phyloP scores from a whole-genome alignment of 2,113 vertebrate species.

The Lasiurus cinereus region DNA sequence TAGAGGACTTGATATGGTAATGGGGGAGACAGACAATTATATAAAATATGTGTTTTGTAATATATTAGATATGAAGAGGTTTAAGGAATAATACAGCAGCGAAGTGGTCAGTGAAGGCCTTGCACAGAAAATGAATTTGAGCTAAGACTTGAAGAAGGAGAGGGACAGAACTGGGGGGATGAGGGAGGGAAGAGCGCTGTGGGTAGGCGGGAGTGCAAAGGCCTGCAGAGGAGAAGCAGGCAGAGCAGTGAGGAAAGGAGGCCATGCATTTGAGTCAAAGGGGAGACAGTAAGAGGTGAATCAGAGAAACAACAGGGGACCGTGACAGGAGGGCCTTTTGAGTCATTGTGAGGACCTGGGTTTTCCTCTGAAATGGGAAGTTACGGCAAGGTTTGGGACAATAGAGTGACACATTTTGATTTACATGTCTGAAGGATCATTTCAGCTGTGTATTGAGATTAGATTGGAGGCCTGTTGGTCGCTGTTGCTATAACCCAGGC shows the following conservation, averaged over 20 bases:
- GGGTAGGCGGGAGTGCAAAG: neutral
- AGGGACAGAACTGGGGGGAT: neutral
- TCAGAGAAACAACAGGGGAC: neutral
- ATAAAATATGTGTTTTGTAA: neutral
- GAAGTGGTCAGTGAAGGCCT: neutral
- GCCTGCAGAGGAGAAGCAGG: neutral
- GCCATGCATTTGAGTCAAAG: neutral
- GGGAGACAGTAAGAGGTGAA: neutral
- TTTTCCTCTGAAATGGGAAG: neutral
- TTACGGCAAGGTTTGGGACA: neutral
- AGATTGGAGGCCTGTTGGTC: neutral
- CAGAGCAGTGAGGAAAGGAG: neutral
- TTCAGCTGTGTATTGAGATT: slow-evolving; percentile 24
- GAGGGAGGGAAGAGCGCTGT: neutral
- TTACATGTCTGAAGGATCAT: neutral
- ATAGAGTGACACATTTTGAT: neutral
- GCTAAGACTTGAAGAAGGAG: neutral
- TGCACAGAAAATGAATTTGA: neutral
- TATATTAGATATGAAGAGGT: neutral
- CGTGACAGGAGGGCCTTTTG: neutral
- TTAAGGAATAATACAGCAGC: slow-evolving; percentile 18
- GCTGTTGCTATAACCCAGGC: neutral
- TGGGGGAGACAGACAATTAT: neutral
- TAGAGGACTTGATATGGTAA: neutral
- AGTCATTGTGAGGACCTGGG: neutral